Evolutionary conservation across 1,140 invertebrate species (phyloP), one percentile per base, ranked within the genome.

Genomic region (Sinonovacula constricta): DNA sequence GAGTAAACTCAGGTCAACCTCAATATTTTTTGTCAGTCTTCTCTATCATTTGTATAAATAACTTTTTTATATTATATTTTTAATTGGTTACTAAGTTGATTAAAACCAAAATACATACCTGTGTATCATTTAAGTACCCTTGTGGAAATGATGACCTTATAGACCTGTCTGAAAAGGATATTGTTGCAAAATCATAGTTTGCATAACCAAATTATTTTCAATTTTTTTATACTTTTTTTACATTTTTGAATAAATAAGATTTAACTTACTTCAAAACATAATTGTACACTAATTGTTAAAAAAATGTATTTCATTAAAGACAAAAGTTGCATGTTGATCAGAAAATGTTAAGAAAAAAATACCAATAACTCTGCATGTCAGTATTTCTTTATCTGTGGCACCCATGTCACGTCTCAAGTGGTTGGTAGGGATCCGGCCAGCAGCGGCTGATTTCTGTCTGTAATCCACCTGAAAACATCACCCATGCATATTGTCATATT

Each of bases 371-470:
- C 98, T 92, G 56, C 97, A 95, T 0, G 95, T 96, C 10, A 99
- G 92, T 81, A 99, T 97, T 92, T 99, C 98, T 79, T 94, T 93
- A 88, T 99, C 97, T 0, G 95, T 94, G 1, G 95, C 93, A 10
- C 96, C 95, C 60, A 98, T 83, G 92, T 99, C 98, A 86, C 97
- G 93, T 33, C 97, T 93, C 53, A 99, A 92, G 90, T 96, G 98
- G 92, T 99, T 99, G 28, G 96, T 99, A 1, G 98, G 98, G 88
- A 99, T 99, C 76, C 97, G 92, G 26, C 98, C 98, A 51, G 97
- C 97, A 2, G 98, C 97, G 1, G 98, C 95, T 28, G 97, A 95
- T 92, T 99, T 99, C 87, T 98, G 96, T 54, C 96, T 91, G 87
- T 97, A 99, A 90, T 99, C 97, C 65, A 93, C 91, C 90, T 91